Evolutionary conservation across 2,797 vertebrate species (phyloP), one percentile per base, ranked within the genome.

Genomic region (Hephaestus fuliginosus): DNA sequence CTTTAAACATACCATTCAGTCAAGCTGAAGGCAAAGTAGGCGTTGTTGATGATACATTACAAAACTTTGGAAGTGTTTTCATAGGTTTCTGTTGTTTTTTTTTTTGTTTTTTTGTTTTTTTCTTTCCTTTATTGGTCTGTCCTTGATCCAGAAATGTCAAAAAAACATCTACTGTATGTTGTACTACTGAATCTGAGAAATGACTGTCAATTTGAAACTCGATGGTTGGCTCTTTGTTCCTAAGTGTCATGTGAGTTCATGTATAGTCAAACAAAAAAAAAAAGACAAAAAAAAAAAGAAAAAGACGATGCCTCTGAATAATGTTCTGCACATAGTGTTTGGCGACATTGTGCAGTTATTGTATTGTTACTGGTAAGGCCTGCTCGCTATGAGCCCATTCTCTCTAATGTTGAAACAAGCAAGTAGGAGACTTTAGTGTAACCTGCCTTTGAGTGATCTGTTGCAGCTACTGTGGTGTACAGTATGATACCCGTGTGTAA

Each of bases 1-100:
- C 92, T 95, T 95, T 93, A 94, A 94, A 90, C 85, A 90, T 65
- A 92, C 75, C 80, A 69, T 90, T 89, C 87, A 88, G 90, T 93
- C 90, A 80, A 88, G 80, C 86, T 86, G 84, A 90, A 89, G 86
- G 72, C 77, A 74, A 77, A 81, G 83, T 83, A 81, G 80, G 62
- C 44, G 2, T 25, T 56, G 76, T 28, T 56, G 78, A 77, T 64
- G 76, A 87, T 66, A 80, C 80, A 75, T 60, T 86, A 77, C 82
- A 74, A 81, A 73, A 81, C 72, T 79, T 74, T 78, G 63, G 73
- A 80, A 64, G 53, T 84, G 63, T 84, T 83, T 78, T 89, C 79
- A 76, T 86, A 84, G 74, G n/a, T 87, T 92, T 90, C 60, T 44
- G 30, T 56, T 46, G 53, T 20, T 43, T 20, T 78, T 46, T 14